These are phyloP conservation scores for Channa striata DNA, from an alignment of 2,797 vertebrate genomes.

Conservation along the genomic window DNA sequence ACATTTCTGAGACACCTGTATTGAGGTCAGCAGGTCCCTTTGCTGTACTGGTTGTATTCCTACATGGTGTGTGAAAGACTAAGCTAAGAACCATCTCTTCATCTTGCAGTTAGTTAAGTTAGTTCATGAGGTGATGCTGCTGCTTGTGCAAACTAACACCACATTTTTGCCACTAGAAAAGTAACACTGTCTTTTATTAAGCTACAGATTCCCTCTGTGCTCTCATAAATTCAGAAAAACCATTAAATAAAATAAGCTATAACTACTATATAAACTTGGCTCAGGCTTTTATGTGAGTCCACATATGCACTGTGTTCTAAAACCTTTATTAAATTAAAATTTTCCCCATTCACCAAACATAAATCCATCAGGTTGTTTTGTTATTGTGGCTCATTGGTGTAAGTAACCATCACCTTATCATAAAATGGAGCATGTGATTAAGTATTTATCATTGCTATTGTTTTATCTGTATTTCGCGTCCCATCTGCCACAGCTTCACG, in stretches of 20 bases:
- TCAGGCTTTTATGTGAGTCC: too few relatives aligned
- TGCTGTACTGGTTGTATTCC: constrained; percentile 24
- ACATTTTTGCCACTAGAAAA: constrained; percentile 3
- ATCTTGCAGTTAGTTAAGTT: constrained; percentile 19
- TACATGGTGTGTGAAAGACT: constrained; percentile 44
- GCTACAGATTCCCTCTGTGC: neutral
- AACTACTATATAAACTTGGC: neutral
- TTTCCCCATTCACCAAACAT: too few relatives aligned
- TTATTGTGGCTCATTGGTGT: too few relatives aligned
- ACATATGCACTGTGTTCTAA: neutral
- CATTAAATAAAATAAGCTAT: neutral
- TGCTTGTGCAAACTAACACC: neutral
- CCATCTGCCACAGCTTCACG: too few relatives aligned
- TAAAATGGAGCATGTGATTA: too few relatives aligned
- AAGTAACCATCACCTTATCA: too few relatives aligned
- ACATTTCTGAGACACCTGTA: constrained; percentile 24
- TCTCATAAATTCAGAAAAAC: neutral
- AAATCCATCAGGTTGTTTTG: too few relatives aligned
- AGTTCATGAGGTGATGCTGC: constrained; percentile 10
- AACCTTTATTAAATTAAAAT: too few relatives aligned
- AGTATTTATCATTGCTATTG: too few relatives aligned
- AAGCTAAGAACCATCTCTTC: constrained; percentile 24
- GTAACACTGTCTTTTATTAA: neutral
- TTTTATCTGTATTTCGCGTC: too few relatives aligned
- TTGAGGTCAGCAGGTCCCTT: constrained; percentile 13